Evolutionary conservation across 2,113 vertebrate species (phyloP).

Genomic region (Anthoscopus minutus): DNA sequence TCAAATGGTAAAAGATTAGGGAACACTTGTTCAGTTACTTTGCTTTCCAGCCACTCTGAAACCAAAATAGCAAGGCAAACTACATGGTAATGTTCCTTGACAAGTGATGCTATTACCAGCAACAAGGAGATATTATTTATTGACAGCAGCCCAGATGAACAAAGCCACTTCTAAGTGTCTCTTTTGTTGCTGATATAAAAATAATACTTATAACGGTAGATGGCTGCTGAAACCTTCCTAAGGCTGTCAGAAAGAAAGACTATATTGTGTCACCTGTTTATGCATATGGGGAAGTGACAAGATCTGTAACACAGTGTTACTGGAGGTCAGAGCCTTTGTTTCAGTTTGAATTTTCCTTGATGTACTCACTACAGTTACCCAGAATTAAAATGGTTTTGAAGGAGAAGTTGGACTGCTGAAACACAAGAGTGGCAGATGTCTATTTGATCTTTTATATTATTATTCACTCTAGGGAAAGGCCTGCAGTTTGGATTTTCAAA

Average conservation of each 20-base stretch:
- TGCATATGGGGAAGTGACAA: not conserved
- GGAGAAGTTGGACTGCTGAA: not conserved
- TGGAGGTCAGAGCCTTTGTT: not conserved
- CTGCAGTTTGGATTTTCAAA: not conserved
- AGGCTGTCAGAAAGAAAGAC: not conserved
- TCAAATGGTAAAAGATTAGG: not conserved
- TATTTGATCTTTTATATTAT: not conserved
- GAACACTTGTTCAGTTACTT: not conserved
- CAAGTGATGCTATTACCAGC: not conserved
- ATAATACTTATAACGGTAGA: not conserved
- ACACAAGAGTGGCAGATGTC: not conserved
- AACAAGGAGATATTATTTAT: not conserved
- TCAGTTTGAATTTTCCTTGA: not conserved
- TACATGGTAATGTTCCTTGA: not conserved
- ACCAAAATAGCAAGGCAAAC: not conserved
- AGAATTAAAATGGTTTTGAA: not conserved
- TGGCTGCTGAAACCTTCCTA: not conserved
- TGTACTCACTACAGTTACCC: not conserved
- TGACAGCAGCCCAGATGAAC: not conserved
- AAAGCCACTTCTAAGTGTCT: not conserved
- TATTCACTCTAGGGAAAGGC: not conserved
- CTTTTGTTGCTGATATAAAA: not conserved
- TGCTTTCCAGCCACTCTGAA: not conserved
- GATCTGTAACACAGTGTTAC: fast-evolving
- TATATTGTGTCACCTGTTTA: not conserved